Conservation (phyloP, 2,888 invertebrate genomes). For the Octodonta nipae region DNA sequence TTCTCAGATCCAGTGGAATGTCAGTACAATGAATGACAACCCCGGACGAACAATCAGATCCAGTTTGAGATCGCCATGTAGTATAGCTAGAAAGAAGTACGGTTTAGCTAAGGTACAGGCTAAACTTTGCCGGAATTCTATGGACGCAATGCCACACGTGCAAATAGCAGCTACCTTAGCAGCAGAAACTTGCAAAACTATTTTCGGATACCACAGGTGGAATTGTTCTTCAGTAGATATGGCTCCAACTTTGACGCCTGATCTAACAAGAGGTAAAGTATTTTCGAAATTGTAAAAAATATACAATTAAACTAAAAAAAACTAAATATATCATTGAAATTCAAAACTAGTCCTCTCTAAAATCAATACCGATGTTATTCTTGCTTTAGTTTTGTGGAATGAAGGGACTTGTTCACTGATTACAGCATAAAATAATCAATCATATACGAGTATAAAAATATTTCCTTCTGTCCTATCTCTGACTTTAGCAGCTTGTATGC, state of each 20-base stretch:
- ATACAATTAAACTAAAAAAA: too few relatives aligned
- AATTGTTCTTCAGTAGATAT: constrained; percentile 65
- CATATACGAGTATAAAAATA: too few relatives aligned
- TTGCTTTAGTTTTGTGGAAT: too few relatives aligned
- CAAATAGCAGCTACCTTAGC: constrained; percentile 59
- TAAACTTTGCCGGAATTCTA: constrained; percentile 50
- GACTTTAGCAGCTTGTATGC: too few relatives aligned
- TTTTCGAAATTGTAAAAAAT: too few relatives aligned
- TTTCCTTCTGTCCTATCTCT: too few relatives aligned
- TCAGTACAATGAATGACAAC: constrained; percentile 20
- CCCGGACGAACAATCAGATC: constrained; percentile 28
- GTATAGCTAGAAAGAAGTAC: constrained; percentile 28
- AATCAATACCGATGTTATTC: too few relatives aligned
- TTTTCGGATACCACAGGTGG: constrained; percentile 64
- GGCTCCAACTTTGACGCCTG: constrained; percentile 62
- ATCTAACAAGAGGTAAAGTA: constrained; percentile 64
- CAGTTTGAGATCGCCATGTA: constrained; percentile 29
- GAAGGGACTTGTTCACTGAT: too few relatives aligned
- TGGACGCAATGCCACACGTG: constrained; percentile 60
- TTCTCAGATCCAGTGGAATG: constrained; percentile 32
- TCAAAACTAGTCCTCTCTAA: too few relatives aligned
- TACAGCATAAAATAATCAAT: too few relatives aligned
- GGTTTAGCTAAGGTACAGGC: constrained; percentile 49
- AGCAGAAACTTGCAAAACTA: constrained; percentile 53
- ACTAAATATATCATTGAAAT: too few relatives aligned